Conservation (phyloP, 2,113 vertebrate species). For the Leucopsar rothschildi region DNA sequence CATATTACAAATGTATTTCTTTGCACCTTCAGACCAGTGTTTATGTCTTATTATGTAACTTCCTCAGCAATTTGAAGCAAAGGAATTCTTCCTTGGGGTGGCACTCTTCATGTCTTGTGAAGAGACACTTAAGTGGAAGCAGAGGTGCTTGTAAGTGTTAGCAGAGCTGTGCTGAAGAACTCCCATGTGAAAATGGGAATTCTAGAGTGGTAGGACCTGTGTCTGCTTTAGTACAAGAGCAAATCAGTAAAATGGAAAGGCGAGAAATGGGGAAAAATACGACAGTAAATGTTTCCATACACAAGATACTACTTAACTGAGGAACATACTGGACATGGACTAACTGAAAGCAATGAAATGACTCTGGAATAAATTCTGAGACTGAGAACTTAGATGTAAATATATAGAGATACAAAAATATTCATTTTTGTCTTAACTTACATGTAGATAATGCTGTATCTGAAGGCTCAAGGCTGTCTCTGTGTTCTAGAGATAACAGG, state of each 20-base stretch:
- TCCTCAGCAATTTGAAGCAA: background rate
- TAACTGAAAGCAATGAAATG: background rate
- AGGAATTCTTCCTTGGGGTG: background rate
- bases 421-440: background rate
- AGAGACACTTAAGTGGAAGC: background rate
- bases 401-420: background rate
- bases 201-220: background rate
- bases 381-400: background rate
- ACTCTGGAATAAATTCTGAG: background rate
- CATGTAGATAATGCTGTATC: background rate
- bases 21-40: background rate
- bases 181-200: background rate
- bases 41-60: background rate
- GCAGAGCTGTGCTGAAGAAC: background rate
- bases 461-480: background rate
- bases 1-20: background rate
- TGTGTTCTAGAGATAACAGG: background rate
- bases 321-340: background rate
- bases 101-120: background rate
- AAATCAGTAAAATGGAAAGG: background rate
- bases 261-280: background rate
- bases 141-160: background rate
- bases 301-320: background rate
- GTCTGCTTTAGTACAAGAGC: background rate
- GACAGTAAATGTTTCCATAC: background rate